Percentiles rank a stretch among this genome's conserved stretches.
These are phyloP conservation scores for Drosophila ananassae DNA, from an alignment of 1,140 invertebrate species.

Conservation along the genomic window DNA sequence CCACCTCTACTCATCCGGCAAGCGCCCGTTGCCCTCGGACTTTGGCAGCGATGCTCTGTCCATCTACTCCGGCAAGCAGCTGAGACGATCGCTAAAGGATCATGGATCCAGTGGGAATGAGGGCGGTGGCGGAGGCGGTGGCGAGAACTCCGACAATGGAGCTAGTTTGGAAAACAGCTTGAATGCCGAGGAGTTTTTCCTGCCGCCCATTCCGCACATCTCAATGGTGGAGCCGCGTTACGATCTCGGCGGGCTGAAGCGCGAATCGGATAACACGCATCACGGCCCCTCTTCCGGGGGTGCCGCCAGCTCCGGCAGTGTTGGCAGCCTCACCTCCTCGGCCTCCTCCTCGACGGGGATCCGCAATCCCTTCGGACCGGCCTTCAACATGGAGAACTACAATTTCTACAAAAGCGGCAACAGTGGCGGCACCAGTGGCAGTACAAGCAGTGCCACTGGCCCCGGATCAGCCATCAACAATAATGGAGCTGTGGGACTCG, in stretches of 20 bases:
- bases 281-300: constrained; percentile 34
- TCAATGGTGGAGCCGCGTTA: constrained; percentile 78
- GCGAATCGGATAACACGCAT: constrained; percentile 65
- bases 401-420: constrained; percentile 72
- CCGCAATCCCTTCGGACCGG: constrained; percentile 56
- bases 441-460: constrained; percentile 35
- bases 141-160: constrained; percentile 57
- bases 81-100: constrained; percentile 64
- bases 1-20: constrained; percentile 50
- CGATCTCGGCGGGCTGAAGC: constrained; percentile 72
- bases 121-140: constrained; percentile 60
- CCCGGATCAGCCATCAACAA: constrained; percentile 18
- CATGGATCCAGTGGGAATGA: constrained; percentile 44
- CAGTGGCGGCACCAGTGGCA: constrained; percentile 41
- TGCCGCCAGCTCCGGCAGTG: constrained; percentile 18
- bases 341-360: constrained; percentile 48
- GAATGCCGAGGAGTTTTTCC: constrained; percentile 76
- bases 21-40: constrained; percentile 60
- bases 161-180: constrained; percentile 65
- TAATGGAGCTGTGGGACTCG: constrained; percentile 31
- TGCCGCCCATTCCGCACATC: constrained; percentile 81
- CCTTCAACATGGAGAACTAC: constrained; percentile 77
- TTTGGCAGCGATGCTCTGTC: constrained; percentile 73
- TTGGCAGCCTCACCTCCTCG: constrained; percentile 17
- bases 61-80: constrained; percentile 75